These are phyloP conservation scores for Cettia cetti DNA, from an alignment of 2,113 vertebrate genomes.

Conservation along the genomic window DNA sequence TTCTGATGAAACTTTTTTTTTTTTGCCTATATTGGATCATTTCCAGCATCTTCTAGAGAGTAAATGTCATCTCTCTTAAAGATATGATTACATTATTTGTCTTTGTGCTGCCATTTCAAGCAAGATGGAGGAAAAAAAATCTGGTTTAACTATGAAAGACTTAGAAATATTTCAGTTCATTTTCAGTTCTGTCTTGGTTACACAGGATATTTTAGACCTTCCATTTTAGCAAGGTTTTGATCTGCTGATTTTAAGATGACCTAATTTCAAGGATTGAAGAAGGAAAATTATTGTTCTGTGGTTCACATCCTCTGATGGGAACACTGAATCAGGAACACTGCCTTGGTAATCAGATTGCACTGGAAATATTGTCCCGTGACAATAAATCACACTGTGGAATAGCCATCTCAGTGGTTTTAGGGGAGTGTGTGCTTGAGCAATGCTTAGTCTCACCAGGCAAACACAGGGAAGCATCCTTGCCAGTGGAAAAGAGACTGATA, in stretches of 20 bases:
- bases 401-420: neutral
- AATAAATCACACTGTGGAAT: constrained; percentile 30
- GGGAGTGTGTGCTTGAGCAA: neutral
- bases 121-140: neutral
- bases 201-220: neutral
- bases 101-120: constrained; percentile 22
- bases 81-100: constrained; percentile 15
- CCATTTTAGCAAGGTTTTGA: constrained; percentile 15
- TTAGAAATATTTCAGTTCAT: neutral
- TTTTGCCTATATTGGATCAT: constrained; percentile 3
- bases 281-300: neutral
- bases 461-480: neutral
- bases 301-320: neutral
- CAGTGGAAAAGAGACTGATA: neutral
- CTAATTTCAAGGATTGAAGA: neutral
- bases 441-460: neutral
- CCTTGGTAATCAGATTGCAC: constrained; percentile 38
- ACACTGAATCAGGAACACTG: neutral
- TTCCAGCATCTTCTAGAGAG: constrained; percentile 30
- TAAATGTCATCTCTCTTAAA: constrained; percentile 29
- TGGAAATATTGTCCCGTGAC: constrained; percentile 31
- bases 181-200: constrained; percentile 35
- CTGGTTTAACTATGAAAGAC: constrained; percentile 14
- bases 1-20: neutral
- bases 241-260: neutral